Base-by-base conservation (phyloP, 1,140 invertebrate genomes). In the Drosophila pseudoobscura region DNA sequence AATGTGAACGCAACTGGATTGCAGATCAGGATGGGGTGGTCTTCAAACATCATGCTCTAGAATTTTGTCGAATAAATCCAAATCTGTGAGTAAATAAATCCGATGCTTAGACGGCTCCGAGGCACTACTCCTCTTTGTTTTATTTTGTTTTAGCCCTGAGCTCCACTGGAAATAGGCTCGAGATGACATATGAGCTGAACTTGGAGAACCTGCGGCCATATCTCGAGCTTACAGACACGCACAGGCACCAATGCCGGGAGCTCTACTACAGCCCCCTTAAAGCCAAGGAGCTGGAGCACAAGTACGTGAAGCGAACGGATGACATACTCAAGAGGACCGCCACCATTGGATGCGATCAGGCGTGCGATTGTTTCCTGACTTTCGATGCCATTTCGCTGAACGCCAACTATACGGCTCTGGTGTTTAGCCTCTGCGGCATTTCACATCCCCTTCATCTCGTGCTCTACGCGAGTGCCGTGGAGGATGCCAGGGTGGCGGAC, bases 351-450 rank as follows among this genome's bases (percentile, higher is more conserved):
- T 13, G 63, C 7, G 20, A 15, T 0, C 8, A 52, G 64, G 71
- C 63, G 5, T 75, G 64, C 26, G 75, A 75, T 1, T 75, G 71
- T 44, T 78, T 75, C 15, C 24, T 78, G 1, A 13, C 43, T 20
- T 78, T 53, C 24, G 75, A 78, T n/a, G 44, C 57, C 13, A 44
- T 53, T n/a, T 54, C 55, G 2, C 6, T 78, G 6, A 69, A 59
- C 11, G 31, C 41, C 5, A 74, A 59, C 35, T 78, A 57, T 17
- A 70, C 71, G 29, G 26, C 59, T 0, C 2, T 78, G 0, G 29
- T 78, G 2, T 70, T 70, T 39, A 22, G 64, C 20, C 22, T 78
- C 1, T 78, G 75, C 22, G 75, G 75, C 5, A 55, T 78, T 7
- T 49, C 60, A 0, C 46, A 64, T 22, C 65, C 55, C 13, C 57